Evolutionary conservation across 2,888 invertebrate species (phyloP), one percentile per base, ranked within the genome.

Genomic region (Atherix ibis): DNA sequence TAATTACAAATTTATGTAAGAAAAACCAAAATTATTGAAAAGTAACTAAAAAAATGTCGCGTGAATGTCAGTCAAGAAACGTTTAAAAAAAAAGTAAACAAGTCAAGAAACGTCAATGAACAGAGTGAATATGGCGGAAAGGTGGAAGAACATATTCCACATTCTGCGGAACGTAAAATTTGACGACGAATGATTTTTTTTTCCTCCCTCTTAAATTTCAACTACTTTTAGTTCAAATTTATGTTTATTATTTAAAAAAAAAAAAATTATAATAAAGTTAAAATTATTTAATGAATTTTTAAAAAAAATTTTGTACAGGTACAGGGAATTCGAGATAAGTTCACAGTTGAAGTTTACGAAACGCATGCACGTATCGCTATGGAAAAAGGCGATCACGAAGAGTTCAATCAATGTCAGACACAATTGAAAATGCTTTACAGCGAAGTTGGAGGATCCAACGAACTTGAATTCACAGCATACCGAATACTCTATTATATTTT

Each of bases 391-490:
- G 98, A 98, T 56, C 92, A 94, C 58, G 95, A 94, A 55, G 98
- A 99, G 59, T 98, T 97, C 57, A 99, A 99, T 68, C 97, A 98
- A 62, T 99, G 98, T 57, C 98, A 98, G 65, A 92, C 94, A 10
- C 98, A 99, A 64, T 68, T 99, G 34, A 88, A 88, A 67, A 83
- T 88, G 72, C 70, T 99, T 19, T 98, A 98, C 58, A 64, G 73
- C 43, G 87, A 88, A 59, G 63, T 82, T 40, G 78, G 76, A 19
- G 68, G 74, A 16, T 66, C 65, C 31, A 85, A 94, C 66, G 69
- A 75, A 41, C 71, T 81, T 43, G 98, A 99, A 64, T 99, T 99
- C 63, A 81, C 82, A 33, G 92, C 94, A 33, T 99, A 99, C 62
- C 70, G 95, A 47, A 87, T 99, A 54, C 67, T 99, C 30, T 99